Percentiles rank a stretch among this genome's conserved stretches.
Conservation (phyloP, 2,888 invertebrate species). For the Epinotia nisella region DNA sequence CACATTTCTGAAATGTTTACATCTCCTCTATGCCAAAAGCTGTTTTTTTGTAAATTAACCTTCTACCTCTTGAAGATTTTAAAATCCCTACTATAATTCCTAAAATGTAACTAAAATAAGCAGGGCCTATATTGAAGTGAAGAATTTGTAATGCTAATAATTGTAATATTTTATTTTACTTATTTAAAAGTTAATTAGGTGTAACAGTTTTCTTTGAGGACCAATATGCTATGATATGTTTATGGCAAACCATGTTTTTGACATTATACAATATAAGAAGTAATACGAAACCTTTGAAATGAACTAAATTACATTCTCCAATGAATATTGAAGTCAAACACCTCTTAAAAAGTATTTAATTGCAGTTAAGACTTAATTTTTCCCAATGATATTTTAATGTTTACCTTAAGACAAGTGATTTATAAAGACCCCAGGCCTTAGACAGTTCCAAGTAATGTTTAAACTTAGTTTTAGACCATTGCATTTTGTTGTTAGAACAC, state of each 20-base stretch:
- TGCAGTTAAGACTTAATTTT: not conserved
- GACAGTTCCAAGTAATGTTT: conserved; percentile 29
- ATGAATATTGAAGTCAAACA: conserved; percentile 4
- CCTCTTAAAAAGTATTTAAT: not conserved
- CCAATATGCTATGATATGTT: conserved; percentile 39
- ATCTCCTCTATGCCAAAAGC: conserved; percentile 39
- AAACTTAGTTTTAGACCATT: conserved; percentile 25
- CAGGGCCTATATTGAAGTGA: conserved; percentile 42
- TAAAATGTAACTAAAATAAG: conserved; percentile 36
- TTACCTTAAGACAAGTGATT: conserved; percentile 30
- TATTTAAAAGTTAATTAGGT: conserved; percentile 40
- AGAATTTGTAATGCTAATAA: conserved; percentile 34
- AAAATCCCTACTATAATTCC: conserved; percentile 30
- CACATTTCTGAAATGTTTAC: conserved; percentile 19
- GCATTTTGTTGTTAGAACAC: conserved; percentile 37
- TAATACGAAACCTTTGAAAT: not conserved
- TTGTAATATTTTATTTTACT: conserved; percentile 33
- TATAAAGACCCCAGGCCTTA: conserved; percentile 24
- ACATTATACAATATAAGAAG: conserved; percentile 21
- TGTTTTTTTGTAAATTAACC: conserved; percentile 27
- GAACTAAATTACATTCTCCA: not conserved
- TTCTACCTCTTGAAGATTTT: conserved; percentile 41
- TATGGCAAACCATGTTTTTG: conserved; percentile 17
- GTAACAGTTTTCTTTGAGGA: conserved; percentile 44
- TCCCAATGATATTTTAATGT: not conserved